phyloP scores from a whole-genome alignment of 2,797 vertebrate genomes.

The Cygnus olor region DNA sequence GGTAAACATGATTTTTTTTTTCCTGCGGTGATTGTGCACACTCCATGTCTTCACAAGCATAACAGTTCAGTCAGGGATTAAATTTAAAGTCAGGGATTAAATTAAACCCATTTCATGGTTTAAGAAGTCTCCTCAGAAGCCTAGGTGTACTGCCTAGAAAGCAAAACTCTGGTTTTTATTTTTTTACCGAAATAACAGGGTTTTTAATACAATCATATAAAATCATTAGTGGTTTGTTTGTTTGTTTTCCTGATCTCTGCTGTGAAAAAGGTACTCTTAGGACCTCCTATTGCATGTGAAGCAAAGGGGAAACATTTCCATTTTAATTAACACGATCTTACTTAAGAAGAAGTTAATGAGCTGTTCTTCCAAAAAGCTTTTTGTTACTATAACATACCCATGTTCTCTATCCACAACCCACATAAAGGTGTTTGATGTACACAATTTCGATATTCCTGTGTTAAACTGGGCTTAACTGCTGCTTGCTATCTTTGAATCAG shows the following conservation, averaged over 20 bases:
- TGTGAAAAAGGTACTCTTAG: background rate
- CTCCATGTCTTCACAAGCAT: conserved; percentile 29
- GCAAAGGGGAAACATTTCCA: conserved; percentile 10
- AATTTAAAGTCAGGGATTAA: conserved; percentile 1
- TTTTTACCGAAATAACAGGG: background rate
- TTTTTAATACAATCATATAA: background rate
- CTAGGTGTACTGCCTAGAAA: background rate
- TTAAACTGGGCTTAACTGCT: background rate
- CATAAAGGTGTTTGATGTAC: background rate
- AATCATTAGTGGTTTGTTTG: background rate
- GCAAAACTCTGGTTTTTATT: background rate
- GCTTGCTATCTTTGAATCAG: background rate
- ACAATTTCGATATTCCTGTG: background rate
- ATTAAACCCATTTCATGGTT: conserved; percentile 43
- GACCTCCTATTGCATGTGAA: background rate
- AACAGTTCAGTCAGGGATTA: conserved; percentile 17
- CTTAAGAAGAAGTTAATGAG: conserved; percentile 24
- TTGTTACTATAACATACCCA: background rate
- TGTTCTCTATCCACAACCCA: background rate
- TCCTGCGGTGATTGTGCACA: conserved; percentile 26
- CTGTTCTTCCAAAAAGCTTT: background rate
- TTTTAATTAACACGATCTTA: conserved; percentile 26
- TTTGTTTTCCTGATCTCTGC: background rate
- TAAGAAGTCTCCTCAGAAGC: background rate
- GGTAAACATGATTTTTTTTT: background rate